Evolutionary conservation across 2,113 vertebrate genomes (phyloP), one percentile per base, ranked within the genome.

Genomic region (Ifrita kowaldi): DNA sequence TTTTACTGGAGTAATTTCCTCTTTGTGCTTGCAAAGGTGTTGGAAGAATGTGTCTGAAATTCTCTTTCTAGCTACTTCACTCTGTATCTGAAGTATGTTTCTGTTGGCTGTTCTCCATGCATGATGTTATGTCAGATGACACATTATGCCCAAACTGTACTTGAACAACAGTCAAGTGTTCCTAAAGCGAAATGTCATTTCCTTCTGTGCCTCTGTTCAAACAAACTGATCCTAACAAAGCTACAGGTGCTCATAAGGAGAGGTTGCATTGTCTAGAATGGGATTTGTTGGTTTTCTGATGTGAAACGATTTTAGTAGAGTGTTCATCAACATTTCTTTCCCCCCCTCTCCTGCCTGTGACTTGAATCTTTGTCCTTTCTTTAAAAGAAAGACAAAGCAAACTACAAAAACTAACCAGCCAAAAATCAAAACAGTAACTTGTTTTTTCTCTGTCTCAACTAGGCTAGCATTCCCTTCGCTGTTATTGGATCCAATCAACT

Each of bases 401-500:
- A 56, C 37, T 28, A 18, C 24, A 35, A 64, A 22, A 68, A 32
- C 6, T 22, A 71, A 47, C 16, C 8, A 23, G 16, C 49, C 32
- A 37, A 9, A 91, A 68, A 49, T 55, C 18, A 63, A 27, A 53
- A 6, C 23, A 24, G 30, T 62, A 55, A 70, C 60, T 93, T 87
- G 27, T 7, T 80, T 69, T 52, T 55, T 23, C 64, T 94, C 12
- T 89, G 13, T 69, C 86, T 89, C 49, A 21, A 68, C 52, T 49
- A 98, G 99, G 98, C 98, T 12, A 98, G 99, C 80, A 98, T 99
- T 95, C 99, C 98, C 10, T 99, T 99, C 9, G 98, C 98, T 65
- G 99, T 99, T 81, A 98, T 98, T 87, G 98, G 98, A 89, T 98
- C 99, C 65, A 99, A 98, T 94, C 98, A 99, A 93, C 98, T 99